Evolutionary conservation across 2,113 vertebrate genomes (phyloP).

Genomic region (Eurypyga helias): DNA sequence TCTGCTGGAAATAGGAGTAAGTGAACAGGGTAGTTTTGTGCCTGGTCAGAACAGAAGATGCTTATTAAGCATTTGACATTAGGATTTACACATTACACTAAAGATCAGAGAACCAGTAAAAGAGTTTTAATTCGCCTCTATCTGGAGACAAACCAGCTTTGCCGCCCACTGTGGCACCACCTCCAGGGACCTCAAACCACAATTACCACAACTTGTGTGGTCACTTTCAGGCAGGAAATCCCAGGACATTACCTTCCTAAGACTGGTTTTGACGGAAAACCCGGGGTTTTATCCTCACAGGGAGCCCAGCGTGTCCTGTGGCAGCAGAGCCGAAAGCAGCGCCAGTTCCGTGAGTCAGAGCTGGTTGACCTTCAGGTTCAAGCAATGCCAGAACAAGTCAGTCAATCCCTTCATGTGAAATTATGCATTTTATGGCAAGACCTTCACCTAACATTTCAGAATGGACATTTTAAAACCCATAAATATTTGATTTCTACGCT

Average conservation of each 20-base stretch:
- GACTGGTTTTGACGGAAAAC: not conserved
- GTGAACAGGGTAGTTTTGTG: not conserved
- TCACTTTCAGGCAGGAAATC: not conserved
- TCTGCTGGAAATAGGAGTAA: not conserved
- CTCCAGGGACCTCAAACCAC: not conserved
- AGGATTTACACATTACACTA: not conserved
- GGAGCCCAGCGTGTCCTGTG: not conserved
- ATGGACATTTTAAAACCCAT: not conserved
- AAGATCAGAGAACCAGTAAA: not conserved
- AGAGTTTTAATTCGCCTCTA: not conserved
- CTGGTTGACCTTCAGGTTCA: not conserved
- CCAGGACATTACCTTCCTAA: not conserved
- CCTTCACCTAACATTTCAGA: not conserved
- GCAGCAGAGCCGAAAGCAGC: not conserved
- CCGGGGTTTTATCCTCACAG: not conserved
- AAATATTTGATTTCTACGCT: slow-evolving; percentile 4
- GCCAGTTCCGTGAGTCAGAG: not conserved
- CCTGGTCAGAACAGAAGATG: not conserved
- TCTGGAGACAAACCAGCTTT: not conserved
- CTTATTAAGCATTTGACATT: not conserved
- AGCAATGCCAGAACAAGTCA: not conserved
- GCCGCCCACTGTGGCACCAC: not conserved
- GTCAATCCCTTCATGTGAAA: not conserved
- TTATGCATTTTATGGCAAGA: not conserved
- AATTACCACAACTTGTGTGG: not conserved